Evolutionary conservation across 2,797 vertebrate species (phyloP).

Genomic region (Petrocephalus schoutedeni): DNA sequence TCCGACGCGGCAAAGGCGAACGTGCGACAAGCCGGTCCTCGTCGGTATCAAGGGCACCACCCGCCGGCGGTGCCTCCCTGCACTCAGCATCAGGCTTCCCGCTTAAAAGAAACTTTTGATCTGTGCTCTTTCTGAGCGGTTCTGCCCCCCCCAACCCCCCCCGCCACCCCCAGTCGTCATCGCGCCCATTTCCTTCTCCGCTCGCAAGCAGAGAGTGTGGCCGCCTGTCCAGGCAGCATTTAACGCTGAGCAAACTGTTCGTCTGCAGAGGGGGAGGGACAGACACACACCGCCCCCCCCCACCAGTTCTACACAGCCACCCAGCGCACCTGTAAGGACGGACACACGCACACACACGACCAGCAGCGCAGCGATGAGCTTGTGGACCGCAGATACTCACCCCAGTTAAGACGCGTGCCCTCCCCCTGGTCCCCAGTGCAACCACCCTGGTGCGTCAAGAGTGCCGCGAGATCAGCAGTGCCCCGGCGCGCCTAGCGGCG

Average conservation of each 20-base stretch:
- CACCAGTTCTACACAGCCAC: neutral
- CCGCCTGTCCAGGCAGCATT: neutral
- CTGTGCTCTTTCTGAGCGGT: slow-evolving; percentile 24
- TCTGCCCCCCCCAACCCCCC: neutral
- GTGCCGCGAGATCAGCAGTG: neutral
- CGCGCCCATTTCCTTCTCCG: neutral
- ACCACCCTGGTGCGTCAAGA: neutral
- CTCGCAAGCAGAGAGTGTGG: neutral
- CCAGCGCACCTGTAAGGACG: neutral
- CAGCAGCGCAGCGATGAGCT: neutral
- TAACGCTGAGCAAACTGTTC: neutral
- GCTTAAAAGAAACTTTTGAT: slow-evolving; percentile 45
- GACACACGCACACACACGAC: neutral
- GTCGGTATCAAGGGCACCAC: slow-evolving; percentile 56
- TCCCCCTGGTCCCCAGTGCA: neutral
- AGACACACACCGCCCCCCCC: neutral
- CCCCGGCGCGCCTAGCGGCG: neutral
- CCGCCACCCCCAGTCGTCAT: neutral
- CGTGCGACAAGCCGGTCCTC: slow-evolving; percentile 58
- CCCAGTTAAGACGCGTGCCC: neutral
- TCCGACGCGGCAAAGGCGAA: slow-evolving; percentile 45
- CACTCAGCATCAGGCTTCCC: slow-evolving; percentile 25
- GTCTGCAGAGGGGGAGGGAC: neutral
- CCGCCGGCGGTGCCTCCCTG: slow-evolving; percentile 39
- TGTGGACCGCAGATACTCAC: neutral